These are phyloP conservation scores for Urocitellus parryii DNA, from an alignment of 2,113 vertebrate genomes.

Conservation along the genomic window DNA sequence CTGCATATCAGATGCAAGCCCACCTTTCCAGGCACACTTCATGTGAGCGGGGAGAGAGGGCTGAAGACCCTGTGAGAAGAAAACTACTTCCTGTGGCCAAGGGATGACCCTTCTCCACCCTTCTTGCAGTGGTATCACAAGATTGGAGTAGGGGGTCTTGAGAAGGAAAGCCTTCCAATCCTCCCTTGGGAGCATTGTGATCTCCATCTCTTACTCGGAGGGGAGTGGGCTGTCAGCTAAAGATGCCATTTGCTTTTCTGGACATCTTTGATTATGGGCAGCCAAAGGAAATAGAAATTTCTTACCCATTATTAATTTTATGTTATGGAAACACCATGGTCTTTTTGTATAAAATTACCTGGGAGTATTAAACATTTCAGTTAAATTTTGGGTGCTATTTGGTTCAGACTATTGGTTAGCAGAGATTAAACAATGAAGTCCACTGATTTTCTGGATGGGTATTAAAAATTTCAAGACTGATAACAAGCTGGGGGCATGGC, in stretches of 20 bases:
- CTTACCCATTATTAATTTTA: background rate
- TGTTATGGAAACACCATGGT: background rate
- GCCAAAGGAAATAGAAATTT: background rate
- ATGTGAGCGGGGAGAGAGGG: background rate
- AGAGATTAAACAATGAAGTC: constrained; percentile 18
- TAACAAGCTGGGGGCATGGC: background rate
- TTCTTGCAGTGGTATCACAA: background rate
- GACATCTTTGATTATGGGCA: background rate
- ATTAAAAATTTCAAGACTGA: constrained; percentile 16
- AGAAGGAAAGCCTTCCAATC: background rate
- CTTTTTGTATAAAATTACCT: constrained; percentile 8
- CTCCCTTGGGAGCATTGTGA: background rate
- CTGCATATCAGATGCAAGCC: background rate
- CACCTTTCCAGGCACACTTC: background rate
- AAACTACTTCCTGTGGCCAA: background rate
- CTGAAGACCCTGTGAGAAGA: background rate
- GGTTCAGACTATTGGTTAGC: background rate
- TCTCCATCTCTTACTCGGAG: background rate
- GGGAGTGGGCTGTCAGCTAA: background rate
- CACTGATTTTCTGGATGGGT: background rate
- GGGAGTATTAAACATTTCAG: background rate
- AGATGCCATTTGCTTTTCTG: background rate
- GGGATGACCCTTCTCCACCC: background rate
- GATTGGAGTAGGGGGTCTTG: background rate
- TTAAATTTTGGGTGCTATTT: background rate